Percentiles rank a stretch among this genome's conserved stretches.
Evolutionary conservation across 2,797 vertebrate species (phyloP).

Genomic region (Mareca strepera): DNA sequence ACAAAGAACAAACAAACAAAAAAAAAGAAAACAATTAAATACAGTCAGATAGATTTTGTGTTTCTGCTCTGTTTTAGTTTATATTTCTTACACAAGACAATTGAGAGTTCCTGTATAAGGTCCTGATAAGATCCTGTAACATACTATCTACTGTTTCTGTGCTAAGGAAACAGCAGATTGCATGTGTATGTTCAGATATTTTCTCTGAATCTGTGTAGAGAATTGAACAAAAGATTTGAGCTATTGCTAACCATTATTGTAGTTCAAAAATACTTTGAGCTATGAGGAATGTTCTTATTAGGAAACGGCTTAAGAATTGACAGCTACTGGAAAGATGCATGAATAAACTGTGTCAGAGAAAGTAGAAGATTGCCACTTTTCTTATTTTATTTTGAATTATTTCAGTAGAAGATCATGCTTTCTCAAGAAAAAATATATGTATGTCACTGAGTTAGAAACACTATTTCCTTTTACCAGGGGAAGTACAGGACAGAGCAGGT

Average conservation of each 20-base stretch:
- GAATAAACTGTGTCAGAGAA: neutral
- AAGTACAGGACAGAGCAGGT: neutral
- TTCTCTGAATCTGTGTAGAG: neutral
- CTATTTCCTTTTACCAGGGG: neutral
- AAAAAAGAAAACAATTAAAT: neutral
- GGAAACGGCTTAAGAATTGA: neutral
- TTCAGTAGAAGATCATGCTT: neutral
- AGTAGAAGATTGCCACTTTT: neutral
- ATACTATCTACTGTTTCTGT: neutral
- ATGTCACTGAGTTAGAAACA: neutral
- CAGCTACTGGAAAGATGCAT: neutral
- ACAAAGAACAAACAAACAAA: accelerated
- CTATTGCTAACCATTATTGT: neutral
- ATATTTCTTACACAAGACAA: neutral
- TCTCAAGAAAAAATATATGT: neutral
- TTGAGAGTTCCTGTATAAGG: neutral
- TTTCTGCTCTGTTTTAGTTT: neutral
- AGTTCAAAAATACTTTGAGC: neutral
- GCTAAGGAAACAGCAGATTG: neutral
- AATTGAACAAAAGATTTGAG: neutral
- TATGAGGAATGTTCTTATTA: neutral
- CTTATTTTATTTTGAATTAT: neutral
- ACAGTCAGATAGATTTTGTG: neutral
- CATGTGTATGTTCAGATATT: neutral
- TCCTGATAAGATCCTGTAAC: neutral